Evolutionary conservation across 2,113 vertebrate species (phyloP).

Genomic region (Heliornis fulica): DNA sequence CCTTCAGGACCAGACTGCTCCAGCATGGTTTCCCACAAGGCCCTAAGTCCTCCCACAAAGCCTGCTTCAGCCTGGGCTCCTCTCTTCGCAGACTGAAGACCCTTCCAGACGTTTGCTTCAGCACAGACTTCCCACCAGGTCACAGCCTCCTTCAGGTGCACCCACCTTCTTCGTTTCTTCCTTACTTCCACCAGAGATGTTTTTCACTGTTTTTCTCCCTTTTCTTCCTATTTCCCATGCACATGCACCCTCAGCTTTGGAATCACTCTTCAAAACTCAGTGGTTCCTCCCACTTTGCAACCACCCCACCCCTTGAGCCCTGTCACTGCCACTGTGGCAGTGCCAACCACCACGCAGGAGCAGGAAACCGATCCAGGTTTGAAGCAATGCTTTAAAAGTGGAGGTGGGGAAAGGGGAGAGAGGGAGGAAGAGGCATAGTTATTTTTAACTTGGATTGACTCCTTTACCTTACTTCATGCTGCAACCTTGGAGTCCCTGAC

Average conservation of each 20-base stretch:
- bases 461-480: neutral
- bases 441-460: neutral
- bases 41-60: too few relatives aligned
- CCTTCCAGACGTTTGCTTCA: too few relatives aligned
- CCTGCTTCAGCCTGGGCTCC: too few relatives aligned
- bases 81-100: too few relatives aligned
- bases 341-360: rapidly evolving
- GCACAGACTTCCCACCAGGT: too few relatives aligned
- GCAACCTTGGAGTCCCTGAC: neutral
- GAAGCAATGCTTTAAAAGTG: neutral
- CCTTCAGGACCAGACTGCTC: too few relatives aligned
- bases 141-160: too few relatives aligned
- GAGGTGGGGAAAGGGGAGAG: neutral
- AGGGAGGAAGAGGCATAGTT: neutral
- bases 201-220: neutral
- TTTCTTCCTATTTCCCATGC: neutral
- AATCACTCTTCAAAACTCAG: neutral
- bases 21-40: too few relatives aligned
- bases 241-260: neutral
- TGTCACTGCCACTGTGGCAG: rapidly evolving
- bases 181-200: neutral
- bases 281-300: neutral
- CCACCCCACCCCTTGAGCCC: neutral
- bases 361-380: neutral
- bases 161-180: too few relatives aligned